Conservation (phyloP, 2,113 vertebrate species). For the Ranitomeya imitator region DNA sequence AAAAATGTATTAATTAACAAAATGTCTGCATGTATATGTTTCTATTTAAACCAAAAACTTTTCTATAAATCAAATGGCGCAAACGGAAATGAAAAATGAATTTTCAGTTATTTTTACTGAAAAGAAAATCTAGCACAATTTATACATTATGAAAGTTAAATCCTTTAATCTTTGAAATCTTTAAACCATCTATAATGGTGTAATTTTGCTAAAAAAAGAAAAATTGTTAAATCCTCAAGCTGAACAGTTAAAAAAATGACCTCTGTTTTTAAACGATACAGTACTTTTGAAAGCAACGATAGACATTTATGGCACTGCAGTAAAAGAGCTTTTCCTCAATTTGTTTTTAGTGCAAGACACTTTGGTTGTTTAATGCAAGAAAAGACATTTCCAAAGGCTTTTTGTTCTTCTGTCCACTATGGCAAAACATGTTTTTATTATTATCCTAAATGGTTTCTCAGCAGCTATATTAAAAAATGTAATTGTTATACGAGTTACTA, state of each 20-base stretch:
- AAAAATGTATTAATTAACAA: not conserved
- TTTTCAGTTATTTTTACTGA: not conserved
- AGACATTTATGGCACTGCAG: conserved; percentile 8
- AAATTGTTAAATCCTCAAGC: not conserved
- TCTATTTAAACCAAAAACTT: not conserved
- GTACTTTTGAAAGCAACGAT: conserved; percentile 30
- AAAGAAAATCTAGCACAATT: not conserved
- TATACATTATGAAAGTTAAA: not conserved
- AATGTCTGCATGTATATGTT: not conserved
- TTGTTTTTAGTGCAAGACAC: conserved; percentile 35
- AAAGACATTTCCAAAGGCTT: conserved; percentile 59
- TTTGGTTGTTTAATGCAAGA: conserved; percentile 56
- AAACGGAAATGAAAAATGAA: not conserved
- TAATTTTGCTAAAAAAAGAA: not conserved
- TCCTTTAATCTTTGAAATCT: conserved; percentile 1
- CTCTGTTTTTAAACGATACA: not conserved
- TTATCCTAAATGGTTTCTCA: not conserved
- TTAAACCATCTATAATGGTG: not conserved
- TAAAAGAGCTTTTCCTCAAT: conserved; percentile 52
- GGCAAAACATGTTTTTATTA: conserved; percentile 62
- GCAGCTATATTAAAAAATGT: not conserved
- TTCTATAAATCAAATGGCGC: not conserved
- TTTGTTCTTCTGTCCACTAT: conserved; percentile 60
- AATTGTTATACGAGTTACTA: no score
- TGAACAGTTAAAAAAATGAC: not conserved